Base-by-base conservation (phyloP, 2,113 vertebrate genomes). In the Lontra canadensis region DNA sequence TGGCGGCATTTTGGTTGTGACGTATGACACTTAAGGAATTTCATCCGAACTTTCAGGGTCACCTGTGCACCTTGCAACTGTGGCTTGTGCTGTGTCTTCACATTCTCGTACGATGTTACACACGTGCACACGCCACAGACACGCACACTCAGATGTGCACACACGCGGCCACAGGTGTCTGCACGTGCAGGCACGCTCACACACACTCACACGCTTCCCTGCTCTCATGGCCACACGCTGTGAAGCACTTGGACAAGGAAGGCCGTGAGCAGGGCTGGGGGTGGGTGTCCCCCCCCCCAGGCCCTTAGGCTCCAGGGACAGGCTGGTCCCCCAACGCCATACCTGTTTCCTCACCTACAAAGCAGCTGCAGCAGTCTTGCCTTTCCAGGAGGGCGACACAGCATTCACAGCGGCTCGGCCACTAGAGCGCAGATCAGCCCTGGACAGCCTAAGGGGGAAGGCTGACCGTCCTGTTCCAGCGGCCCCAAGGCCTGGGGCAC, bases 61-160 rank as follows among this genome's bases (percentile, higher is more conserved):
- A 9, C 59, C 34, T 4, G 3, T 14, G 39, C 21, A 49, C 36
- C 79, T 44, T 57, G 84, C 15, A 4, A 4, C 1, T 44, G 29
- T 63, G n/a, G n/a, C 29, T 21, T 17, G 9, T 7, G 26, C 15
- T 8, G 8, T 2, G 34, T 34, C 20, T 1, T 13, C 36, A 12
- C 10, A 1, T 73, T 23, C 20, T 12, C 2, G n/a, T 3, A 5
- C 6, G 3, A 12, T 1, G 12, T 3, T 1, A 13, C 36, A 73
- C 20, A 73, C 21, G 69, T 6, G 36, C 25, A 29, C 21, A 82
- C 31, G 7, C 6, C 10, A 21, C n/a, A 26, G 9, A 57, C 21
- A 7, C 7, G 23, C 14, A 7, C 17, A 14, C 26, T 42, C 52
- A 59, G 29, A 34, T 0, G 5, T 20, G 4, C 20, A 44, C 61